Evolutionary conservation across 1,140 invertebrate species (phyloP), one percentile per base, ranked within the genome.

Genomic region (Tenebrio molitor): DNA sequence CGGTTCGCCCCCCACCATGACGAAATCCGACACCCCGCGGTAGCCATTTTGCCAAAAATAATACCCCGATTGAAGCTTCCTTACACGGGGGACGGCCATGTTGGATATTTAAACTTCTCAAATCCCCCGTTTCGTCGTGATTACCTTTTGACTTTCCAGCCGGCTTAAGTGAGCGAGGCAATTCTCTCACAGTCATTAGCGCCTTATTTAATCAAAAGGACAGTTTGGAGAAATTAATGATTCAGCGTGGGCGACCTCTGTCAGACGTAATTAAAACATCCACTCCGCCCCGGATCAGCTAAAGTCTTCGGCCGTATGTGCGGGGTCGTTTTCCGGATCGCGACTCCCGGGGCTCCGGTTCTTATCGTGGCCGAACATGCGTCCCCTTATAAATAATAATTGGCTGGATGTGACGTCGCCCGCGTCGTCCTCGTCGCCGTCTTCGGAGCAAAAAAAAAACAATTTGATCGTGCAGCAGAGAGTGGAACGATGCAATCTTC

Each of bases 191-290:
- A 29, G 50, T 58, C 50, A 58, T 58, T 58, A 58, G 50, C 50
- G 50, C 50, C 50, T 58, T 58, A 58, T 58, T 58, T 58, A 58
- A 58, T 58, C 50, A 58, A 58, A 58, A 58, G 12, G 50, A 58
- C 50, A 33, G 50, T 58, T 58, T 29, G 23, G 53, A 17, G 42
- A 62, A 70, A 70, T 70, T 62, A 70, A 70, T 70, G 46, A 70
- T 53, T 29, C 67, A 19, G 44, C 42, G 19, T 21, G 19, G 34
- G 46, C 21, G 46, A 62, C 58, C 68, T 70, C 58, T 58, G 46
- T 70, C 58, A 71, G 64, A 76, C 70, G 71, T 74, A 76, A 76
- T 76, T 76, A 76, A 76, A 74, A 73, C 74, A 72, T 76, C 72
- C 42, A 76, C 71, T 70, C 74, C 74, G 73, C 67, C 73, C 67